These are phyloP conservation scores for Dioctria rufipes DNA, from an alignment of 2,888 invertebrate genomes.

Conservation along the genomic window DNA sequence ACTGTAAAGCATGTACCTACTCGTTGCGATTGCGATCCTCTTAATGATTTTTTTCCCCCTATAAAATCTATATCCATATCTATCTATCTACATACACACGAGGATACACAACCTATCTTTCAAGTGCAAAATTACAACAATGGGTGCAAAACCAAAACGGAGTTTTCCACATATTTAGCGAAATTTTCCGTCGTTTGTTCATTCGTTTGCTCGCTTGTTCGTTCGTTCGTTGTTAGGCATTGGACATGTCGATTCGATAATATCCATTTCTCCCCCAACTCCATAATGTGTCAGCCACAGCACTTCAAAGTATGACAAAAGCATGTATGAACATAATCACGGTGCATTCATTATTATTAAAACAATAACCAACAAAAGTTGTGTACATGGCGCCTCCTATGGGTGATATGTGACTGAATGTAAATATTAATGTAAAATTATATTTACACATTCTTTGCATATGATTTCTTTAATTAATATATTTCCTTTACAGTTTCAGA, in stretches of 20 bases:
- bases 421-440: neutral
- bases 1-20: too few species aligned
- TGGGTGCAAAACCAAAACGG: neutral
- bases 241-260: neutral
- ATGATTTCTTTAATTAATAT: slow-evolving; percentile 24
- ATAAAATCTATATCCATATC: too few species aligned
- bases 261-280: neutral
- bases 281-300: neutral
- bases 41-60: too few species aligned
- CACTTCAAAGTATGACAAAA: neutral
- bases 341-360: slow-evolving; percentile 10
- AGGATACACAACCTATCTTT: neutral
- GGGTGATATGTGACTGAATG: neutral
- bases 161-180: neutral
- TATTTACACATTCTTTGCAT: neutral
- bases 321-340: neutral
- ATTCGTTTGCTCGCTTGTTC: neutral
- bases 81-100: too few species aligned
- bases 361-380: too few species aligned
- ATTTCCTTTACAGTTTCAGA: slow-evolving; percentile 4
- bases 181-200: neutral
- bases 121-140: neutral
- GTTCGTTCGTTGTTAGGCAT: neutral
- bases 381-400: neutral
- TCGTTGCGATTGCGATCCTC: too few species aligned